Conservation (phyloP, 2,888 invertebrate genomes). For the Tenthredo livida region DNA sequence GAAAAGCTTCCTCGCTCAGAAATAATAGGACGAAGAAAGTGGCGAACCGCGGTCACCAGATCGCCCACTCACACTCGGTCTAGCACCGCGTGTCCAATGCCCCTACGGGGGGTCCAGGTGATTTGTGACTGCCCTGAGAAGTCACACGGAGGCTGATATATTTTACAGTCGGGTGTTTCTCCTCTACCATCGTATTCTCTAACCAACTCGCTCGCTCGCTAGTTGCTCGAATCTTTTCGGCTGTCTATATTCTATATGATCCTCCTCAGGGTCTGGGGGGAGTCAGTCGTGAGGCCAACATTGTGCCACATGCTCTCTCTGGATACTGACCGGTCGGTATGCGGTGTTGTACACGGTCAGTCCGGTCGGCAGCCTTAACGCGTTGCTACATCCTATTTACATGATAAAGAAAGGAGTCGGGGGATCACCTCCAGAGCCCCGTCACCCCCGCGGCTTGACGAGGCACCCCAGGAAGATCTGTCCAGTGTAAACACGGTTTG, state of each 20-base stretch:
- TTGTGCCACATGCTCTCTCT: constrained; percentile 68
- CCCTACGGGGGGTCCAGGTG: constrained; percentile 77
- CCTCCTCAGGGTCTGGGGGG: constrained; percentile 1
- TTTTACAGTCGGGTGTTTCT: constrained; percentile 75
- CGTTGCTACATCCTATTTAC: constrained; percentile 77
- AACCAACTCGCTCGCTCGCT: constrained; percentile 37
- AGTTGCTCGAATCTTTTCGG: constrained; percentile 18
- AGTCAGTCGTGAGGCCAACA: constrained; percentile 67
- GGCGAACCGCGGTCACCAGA: constrained; percentile 25
- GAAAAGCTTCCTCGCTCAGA: constrained; percentile 32
- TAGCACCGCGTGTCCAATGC: constrained; percentile 59
- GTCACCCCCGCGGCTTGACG: constrained; percentile 62
- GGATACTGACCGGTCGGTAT: constrained; percentile 29
- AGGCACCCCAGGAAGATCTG: constrained; percentile 66
- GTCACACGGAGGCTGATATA: constrained; percentile 78
- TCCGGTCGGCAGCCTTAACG: constrained; percentile 75
- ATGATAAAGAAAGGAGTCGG: constrained; percentile 77
- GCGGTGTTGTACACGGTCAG: constrained; percentile 47
- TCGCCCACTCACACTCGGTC: constrained; percentile 47
- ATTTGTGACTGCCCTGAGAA: constrained; percentile 77
- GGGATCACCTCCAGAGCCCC: constrained; percentile 56
- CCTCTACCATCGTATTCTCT: constrained; percentile 54
- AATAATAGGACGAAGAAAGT: constrained; percentile 39
- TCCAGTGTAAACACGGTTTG: constrained; percentile 75
- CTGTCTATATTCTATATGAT: constrained; percentile 44